Evolutionary conservation across 2,888 invertebrate species (phyloP).

Genomic region (Diaperis boleti): DNA sequence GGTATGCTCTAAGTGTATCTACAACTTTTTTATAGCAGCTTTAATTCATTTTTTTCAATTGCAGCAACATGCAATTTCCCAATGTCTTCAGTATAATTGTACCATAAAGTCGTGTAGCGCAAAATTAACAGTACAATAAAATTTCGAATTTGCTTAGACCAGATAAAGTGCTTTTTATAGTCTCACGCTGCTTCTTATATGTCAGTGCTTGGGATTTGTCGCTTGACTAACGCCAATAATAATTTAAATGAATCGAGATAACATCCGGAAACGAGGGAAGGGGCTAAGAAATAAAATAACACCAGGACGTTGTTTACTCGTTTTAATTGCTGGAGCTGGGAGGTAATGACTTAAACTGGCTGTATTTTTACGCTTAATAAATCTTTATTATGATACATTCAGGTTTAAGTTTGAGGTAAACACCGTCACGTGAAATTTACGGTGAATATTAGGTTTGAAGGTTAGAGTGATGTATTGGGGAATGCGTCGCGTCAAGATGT

Average conservation of each 20-base stretch:
- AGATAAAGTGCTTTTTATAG: too few species aligned
- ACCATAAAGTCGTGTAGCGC: too few species aligned
- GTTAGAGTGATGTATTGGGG: not conserved
- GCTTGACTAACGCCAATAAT: not conserved
- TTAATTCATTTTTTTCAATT: too few species aligned
- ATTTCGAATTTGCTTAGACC: too few species aligned
- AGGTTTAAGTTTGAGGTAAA: too few species aligned
- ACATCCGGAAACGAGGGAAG: not conserved
- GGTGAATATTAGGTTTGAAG: too few species aligned
- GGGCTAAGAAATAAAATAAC: not conserved
- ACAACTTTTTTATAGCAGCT: too few species aligned
- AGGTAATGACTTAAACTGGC: constrained; percentile 15
- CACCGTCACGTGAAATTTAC: too few species aligned
- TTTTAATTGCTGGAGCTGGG: constrained; percentile 11
- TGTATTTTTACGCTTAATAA: constrained; percentile 22
- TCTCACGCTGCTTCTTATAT: not conserved
- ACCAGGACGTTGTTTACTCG: not conserved
- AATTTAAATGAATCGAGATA: constrained; percentile 1
- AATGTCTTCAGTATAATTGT: too few species aligned
- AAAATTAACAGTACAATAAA: too few species aligned
- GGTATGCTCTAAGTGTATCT: too few species aligned
- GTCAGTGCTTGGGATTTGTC: not conserved
- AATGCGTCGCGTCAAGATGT: not conserved
- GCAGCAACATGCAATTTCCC: too few species aligned
- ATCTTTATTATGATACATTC: constrained; percentile 26